phyloP scores from a whole-genome alignment of 2,797 vertebrate species.

The Arctocebus calabarensis region DNA sequence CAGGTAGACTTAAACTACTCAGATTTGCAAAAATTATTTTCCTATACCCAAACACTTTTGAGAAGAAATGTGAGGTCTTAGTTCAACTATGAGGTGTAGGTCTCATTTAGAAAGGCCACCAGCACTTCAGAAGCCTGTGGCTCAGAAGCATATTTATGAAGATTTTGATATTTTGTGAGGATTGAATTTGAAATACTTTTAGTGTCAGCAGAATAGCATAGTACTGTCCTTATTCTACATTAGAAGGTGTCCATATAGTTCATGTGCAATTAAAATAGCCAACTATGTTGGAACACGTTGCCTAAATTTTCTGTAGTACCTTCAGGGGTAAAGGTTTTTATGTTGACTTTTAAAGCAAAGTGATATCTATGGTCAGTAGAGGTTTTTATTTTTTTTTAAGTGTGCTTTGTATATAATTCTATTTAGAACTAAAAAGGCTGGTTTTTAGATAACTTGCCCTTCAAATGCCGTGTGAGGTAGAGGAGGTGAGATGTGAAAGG shows the following conservation, averaged over 20 bases:
- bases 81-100: neutral
- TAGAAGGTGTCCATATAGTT: neutral
- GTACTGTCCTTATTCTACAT: neutral
- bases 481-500: neutral
- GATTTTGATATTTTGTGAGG: neutral
- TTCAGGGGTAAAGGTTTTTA: neutral
- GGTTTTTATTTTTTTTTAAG: neutral
- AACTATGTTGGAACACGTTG: neutral
- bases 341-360: neutral
- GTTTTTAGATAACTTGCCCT: neutral
- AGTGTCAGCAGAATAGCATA: neutral
- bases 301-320: neutral
- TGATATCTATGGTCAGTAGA: neutral
- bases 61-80: neutral
- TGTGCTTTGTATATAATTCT: neutral
- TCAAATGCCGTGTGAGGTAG: neutral
- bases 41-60: neutral
- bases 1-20: neutral
- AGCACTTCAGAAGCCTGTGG: neutral
- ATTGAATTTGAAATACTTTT: constrained; percentile 24
- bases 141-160: neutral
- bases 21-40: neutral
- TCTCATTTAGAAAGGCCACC: neutral
- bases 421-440: neutral
- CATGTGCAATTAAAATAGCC: too few relatives aligned